Evolutionary conservation across 2,797 vertebrate species (phyloP).

Genomic region (Arctocebus calabarensis): DNA sequence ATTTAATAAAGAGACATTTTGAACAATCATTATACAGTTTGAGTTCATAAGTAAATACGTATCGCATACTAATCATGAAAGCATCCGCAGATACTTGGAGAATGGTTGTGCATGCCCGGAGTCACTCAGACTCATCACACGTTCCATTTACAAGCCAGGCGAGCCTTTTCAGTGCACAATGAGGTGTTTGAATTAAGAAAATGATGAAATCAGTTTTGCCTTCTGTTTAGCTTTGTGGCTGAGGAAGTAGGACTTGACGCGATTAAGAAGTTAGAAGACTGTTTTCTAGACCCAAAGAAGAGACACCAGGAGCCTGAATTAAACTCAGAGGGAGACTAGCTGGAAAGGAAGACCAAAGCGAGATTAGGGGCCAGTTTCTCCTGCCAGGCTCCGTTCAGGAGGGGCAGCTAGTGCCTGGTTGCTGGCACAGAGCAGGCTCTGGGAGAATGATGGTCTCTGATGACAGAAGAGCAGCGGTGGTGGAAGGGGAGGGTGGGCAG

Average conservation of each 20-base stretch:
- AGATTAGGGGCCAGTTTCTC: background rate
- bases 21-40: background rate
- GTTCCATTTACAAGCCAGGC: rapidly evolving
- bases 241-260: background rate
- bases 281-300: background rate
- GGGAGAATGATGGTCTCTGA: background rate
- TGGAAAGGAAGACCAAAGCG: background rate
- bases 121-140: no score
- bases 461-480: rapidly evolving
- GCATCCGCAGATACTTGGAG: background rate
- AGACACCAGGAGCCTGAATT: background rate
- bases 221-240: background rate
- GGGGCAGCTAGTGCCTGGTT: background rate
- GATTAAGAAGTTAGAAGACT: background rate
- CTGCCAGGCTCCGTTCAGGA: background rate
- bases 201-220: background rate
- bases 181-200: background rate
- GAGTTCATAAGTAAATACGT: background rate
- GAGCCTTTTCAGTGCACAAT: background rate
- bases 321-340: background rate
- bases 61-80: background rate
- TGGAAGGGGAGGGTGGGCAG: background rate
- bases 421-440: rapidly evolving
- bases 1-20: background rate
- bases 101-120: rapidly evolving